Conservation (phyloP, 2,797 vertebrate genomes). For the Sphenodon punctatus region DNA sequence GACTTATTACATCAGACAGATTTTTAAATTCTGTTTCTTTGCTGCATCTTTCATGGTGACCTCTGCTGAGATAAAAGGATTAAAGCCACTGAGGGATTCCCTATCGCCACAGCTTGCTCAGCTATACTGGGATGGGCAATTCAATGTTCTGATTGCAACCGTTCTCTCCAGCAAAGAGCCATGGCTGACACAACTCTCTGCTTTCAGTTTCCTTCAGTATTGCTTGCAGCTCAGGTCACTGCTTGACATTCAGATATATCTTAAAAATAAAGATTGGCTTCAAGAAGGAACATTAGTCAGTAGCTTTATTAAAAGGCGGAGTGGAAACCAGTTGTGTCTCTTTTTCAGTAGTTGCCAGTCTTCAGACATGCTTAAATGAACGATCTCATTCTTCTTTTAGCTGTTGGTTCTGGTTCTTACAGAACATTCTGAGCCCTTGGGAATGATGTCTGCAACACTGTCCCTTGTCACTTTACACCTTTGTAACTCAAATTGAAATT, state of each 20-base stretch:
- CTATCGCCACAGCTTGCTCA: not conserved
- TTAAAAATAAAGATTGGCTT: not conserved
- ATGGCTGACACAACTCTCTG: not conserved
- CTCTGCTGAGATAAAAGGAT: conserved; percentile 42
- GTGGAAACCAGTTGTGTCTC: no score
- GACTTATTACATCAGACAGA: conserved; percentile 6
- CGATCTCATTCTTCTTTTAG: rapidly evolving
- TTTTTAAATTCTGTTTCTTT: conserved; percentile 40
- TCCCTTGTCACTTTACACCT: not conserved
- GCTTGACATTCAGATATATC: not conserved
- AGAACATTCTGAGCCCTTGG: not conserved
- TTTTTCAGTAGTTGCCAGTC: no score
- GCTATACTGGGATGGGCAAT: not conserved
- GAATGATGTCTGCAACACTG: not conserved
- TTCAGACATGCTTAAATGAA: no score
- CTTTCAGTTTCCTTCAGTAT: not conserved
- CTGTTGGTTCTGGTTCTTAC: not conserved
- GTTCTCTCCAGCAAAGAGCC: not conserved
- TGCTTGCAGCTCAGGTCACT: not conserved
- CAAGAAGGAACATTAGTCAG: not conserved
- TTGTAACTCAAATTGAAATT: no score
- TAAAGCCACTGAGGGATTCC: conserved; percentile 26
- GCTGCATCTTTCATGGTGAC: conserved; percentile 33
- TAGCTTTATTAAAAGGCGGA: not conserved
- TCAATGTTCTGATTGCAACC: not conserved